Percentiles rank a stretch among this genome's conserved stretches.
phyloP scores from a whole-genome alignment of 2,888 invertebrate genomes.

The Dascillus cervinus region DNA sequence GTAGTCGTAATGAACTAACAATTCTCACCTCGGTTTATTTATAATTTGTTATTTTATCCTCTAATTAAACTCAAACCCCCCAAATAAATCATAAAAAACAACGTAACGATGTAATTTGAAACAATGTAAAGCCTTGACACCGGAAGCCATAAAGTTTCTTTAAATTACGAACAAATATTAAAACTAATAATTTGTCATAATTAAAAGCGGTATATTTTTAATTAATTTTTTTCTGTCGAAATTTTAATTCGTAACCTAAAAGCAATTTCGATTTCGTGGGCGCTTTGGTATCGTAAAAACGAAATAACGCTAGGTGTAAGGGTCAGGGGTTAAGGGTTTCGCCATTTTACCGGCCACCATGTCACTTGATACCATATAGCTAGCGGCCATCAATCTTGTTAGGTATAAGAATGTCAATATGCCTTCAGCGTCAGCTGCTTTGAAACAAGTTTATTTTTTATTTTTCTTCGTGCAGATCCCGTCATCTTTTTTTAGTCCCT shows the following conservation, averaged over 20 bases:
- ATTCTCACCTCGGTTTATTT: neutral
- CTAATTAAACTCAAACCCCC: neutral
- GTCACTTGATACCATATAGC: neutral
- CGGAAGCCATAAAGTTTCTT: constrained; percentile 8
- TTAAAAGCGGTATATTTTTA: no score
- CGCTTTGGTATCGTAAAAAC: neutral
- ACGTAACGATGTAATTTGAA: constrained; percentile 3
- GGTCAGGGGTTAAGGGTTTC: neutral
- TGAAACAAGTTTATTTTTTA: neutral
- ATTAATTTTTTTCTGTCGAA: no score
- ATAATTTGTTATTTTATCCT: neutral
- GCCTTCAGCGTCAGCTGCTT: neutral
- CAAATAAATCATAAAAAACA: constrained; percentile 1
- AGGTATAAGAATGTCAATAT: constrained; percentile 1
- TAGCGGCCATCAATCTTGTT: neutral
- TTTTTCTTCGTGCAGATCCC: no score
- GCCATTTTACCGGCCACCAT: neutral
- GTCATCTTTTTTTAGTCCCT: no score
- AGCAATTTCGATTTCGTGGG: neutral
- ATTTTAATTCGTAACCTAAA: no score
- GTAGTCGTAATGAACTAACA: no score
- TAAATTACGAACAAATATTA: no score
- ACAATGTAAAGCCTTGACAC: constrained; percentile 4
- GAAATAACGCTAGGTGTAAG: neutral
- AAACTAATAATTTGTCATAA: no score